Base-by-base conservation (phyloP, 1,140 invertebrate genomes). In the Cotesia vestalis region DNA sequence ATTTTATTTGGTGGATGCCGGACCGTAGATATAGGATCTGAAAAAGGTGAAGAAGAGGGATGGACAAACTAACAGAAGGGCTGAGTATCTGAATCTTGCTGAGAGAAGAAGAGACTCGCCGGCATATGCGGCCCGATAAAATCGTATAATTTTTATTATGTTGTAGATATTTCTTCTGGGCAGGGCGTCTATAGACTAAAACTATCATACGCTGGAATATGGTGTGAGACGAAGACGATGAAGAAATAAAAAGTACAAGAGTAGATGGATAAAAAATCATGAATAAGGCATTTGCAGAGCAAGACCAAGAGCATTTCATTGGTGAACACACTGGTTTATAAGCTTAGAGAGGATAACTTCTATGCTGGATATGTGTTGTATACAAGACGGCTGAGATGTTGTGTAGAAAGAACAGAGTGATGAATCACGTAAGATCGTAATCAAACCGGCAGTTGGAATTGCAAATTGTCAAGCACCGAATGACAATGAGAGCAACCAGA, bases 381-480 rank as follows among this genome's bases (percentile, higher is more conserved):
- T 6, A 20, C 2, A 64, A 9, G 5, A 51, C n/a, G 51, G 5
- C 27, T 9, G 40, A 46, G 40, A 64, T 20, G 38, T 46, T 8
- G 14, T 20, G 38, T 46, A n/a, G 14, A 36, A 36, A 36, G 62
- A 64, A 64, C 27, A 12, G 14, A 27, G 35, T 36, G 62, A 64
- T 64, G 62, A 64, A 64, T 64, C 62, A 64, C 40, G n/a, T 20
- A 64, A 51, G 62, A 64, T 64, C 38, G 40, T 64, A 14, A 64
- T 64, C 62, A 46, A 38, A 9, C 14, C 12, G 46, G 62, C 40
- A 64, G 38, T 64, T 64, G 40, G 62, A 64, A 64, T 64, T 64
- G 62, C 62, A 64, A 64, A 64, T 64, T 51, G 62, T 35, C 62
- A 64, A 64, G 62, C 62, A 51, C 62, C 35, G 62, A 51, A 64